These are phyloP conservation scores for Tachina grossa DNA, from an alignment of 2,888 invertebrate genomes.

Conservation along the genomic window DNA sequence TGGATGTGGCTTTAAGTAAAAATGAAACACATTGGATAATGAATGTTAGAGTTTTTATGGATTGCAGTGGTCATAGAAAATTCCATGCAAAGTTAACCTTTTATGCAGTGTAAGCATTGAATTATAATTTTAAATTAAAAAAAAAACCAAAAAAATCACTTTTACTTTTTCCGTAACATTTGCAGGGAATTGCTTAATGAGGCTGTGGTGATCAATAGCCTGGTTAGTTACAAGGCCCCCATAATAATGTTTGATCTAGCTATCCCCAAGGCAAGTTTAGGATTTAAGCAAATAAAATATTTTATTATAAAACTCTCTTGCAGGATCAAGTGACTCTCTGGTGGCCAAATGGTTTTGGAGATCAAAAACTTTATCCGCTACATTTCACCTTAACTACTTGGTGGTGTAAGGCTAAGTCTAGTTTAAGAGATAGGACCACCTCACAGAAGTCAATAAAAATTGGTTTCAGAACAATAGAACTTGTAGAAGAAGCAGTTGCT, in stretches of 20 bases:
- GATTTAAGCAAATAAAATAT: neutral
- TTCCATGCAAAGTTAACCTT: constrained; percentile 79
- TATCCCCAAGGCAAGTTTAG: constrained; percentile 78
- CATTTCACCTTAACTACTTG: constrained; percentile 83
- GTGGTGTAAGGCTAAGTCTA: constrained; percentile 73
- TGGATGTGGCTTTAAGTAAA: constrained; percentile 82
- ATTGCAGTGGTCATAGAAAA: constrained; percentile 77
- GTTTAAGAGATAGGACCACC: constrained; percentile 76
- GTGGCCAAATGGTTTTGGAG: constrained; percentile 98
- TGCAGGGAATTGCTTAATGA: constrained; percentile 79
- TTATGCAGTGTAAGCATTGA: constrained; percentile 79
- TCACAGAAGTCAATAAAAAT: constrained; percentile 86
- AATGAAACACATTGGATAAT: constrained; percentile 83
- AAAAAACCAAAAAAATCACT: neutral
- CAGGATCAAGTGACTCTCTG: constrained; percentile 86
- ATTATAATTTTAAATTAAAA: neutral
- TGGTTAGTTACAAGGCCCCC: constrained; percentile 76
- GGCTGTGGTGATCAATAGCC: constrained; percentile 74
- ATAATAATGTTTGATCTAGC: constrained; percentile 79
- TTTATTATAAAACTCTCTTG: neutral
- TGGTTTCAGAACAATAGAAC: constrained; percentile 93
- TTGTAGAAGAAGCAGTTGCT: constrained; percentile 86
- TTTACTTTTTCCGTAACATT: constrained; percentile 1
- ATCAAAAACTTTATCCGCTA: constrained; percentile 89
- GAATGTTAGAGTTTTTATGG: constrained; percentile 82